A percentile compares a stretch with the other conserved stretches of the same genome.
These are phyloP conservation scores for Entelurus aequoreus DNA, from an alignment of 2,113 vertebrate species.

Conservation along the genomic window DNA sequence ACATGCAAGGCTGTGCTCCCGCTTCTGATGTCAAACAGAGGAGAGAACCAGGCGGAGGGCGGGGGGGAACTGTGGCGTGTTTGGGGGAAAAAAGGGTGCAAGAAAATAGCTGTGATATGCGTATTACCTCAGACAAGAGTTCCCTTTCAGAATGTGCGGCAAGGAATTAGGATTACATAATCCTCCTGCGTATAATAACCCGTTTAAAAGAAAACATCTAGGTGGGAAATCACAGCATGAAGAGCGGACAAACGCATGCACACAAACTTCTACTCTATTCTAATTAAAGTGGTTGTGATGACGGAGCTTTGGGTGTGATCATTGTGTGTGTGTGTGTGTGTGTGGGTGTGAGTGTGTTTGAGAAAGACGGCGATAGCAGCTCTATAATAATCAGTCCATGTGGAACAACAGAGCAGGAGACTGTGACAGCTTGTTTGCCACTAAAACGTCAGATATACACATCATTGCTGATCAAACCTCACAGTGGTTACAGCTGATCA, in stretches of 20 bases:
- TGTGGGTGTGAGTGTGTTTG: slow-evolving; percentile 13
- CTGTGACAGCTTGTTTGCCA: slow-evolving; percentile 59
- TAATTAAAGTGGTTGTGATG: slow-evolving; percentile 65
- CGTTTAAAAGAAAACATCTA: not conserved
- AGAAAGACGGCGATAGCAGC: slow-evolving; percentile 42
- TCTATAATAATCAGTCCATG: slow-evolving; percentile 61
- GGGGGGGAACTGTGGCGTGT: slow-evolving; percentile 18
- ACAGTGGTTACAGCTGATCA: slow-evolving; percentile 33
- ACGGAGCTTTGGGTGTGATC: slow-evolving; percentile 51
- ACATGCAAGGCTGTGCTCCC: slow-evolving; percentile 45
- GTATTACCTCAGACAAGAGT: slow-evolving; percentile 16
- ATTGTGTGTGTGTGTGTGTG: slow-evolving; percentile 14
- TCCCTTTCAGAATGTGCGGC: slow-evolving; percentile 4
- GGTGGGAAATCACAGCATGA: slow-evolving; percentile 24
- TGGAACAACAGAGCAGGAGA: slow-evolving; percentile 49
- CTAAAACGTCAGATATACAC: slow-evolving; percentile 49
- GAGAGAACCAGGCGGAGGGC: slow-evolving; percentile 33
- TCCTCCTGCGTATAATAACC: not conserved
- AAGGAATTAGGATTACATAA: not conserved
- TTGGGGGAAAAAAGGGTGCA: slow-evolving; percentile 17
- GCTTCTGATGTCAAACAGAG: slow-evolving; percentile 45
- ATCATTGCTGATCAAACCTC: slow-evolving; percentile 38
- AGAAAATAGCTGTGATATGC: slow-evolving; percentile 19
- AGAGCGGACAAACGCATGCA: slow-evolving; percentile 11
- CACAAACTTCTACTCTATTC: slow-evolving; percentile 30